phyloP scores from a whole-genome alignment of 1,140 invertebrate genomes.

The Radopholus similis region DNA sequence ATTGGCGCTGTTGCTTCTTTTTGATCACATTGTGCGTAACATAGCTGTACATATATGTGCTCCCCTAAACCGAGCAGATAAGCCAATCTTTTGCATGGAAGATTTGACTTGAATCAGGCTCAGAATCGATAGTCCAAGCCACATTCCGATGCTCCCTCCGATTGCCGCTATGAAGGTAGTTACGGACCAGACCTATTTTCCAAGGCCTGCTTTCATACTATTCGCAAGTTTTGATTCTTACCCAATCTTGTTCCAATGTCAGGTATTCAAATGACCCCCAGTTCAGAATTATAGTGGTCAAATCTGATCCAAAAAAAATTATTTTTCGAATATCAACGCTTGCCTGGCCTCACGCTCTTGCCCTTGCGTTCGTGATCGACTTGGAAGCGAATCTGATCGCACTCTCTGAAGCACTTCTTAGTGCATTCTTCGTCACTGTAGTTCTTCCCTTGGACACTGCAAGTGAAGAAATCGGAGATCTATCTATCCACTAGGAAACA shows the following conservation, averaged over 20 bases:
- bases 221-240: constrained; percentile 8
- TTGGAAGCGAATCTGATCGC: constrained; percentile 54
- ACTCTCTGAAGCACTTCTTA: constrained; percentile 51
- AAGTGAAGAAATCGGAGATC: neutral
- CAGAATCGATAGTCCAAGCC: constrained; percentile 45
- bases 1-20: constrained; percentile 31
- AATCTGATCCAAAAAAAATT: constrained; percentile 23
- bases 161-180: constrained; percentile 45
- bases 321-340: neutral
- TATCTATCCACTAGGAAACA: neutral
- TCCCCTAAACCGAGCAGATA: constrained; percentile 34
- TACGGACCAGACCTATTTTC: constrained; percentile 43
- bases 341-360: constrained; percentile 46
- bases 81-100: neutral
- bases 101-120: constrained; percentile 47
- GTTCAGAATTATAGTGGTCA: constrained; percentile 48
- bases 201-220: constrained; percentile 15
- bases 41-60: constrained; percentile 52
- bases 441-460: constrained; percentile 44
- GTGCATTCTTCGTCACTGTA: constrained; percentile 48
- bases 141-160: constrained; percentile 49
- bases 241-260: constrained; percentile 52
- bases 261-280: constrained; percentile 59
- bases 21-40: constrained; percentile 46
- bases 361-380: constrained; percentile 49